Evolutionary conservation across 2,797 vertebrate species (phyloP), one percentile per base, ranked within the genome.

Genomic region (Sebastes oblongus): DNA sequence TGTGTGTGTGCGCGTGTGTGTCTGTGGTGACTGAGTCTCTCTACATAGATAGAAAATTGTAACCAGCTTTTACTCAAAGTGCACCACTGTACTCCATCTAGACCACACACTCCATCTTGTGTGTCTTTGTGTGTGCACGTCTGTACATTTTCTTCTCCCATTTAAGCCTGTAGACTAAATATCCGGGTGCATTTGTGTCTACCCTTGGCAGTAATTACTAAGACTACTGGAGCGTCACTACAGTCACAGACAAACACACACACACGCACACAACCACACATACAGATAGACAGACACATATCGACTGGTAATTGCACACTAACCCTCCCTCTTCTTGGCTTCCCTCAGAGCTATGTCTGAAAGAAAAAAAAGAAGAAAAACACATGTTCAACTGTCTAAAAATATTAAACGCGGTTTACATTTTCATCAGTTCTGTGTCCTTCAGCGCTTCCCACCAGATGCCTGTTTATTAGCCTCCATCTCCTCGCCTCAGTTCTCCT

Each of bases 161-260:
- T 87, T 90, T 87, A 84, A 78, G 72, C 73, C 75, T 77, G 55
- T 66, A 69, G 83, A 90, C 82, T 86, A 86, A 89, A 88, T 91
- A 91, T 90, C 83, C 66, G 67, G 84, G 36, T 82, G 71, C 83
- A 80, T 82, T 87, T 89, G 85, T 89, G 77, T 88, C 81, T 82
- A 87, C 83, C 77, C 83, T 89, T 85, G 85, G 85, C 83, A 84
- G 89, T 92, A 92, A 93, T 93, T 93, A 93, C 77, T 25, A 82
- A 83, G 83, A 82, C 83, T 89, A 87, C 77, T 89, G 86, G 72
- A 92, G 88, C 90, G 7, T 90, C 73, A 77, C 84, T 34, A 62
- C 75, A 82, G 36, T 87, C 74, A 66, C 55, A 77, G n/a, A 78
- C 56, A 78, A 25, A 18, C 25, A 18, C 2, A 54, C 27, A 24